A percentile compares a stretch with the other conserved stretches of the same genome.
These are phyloP conservation scores for Platyscapa corneri DNA, from an alignment of 1,140 invertebrate species.

Conservation along the genomic window DNA sequence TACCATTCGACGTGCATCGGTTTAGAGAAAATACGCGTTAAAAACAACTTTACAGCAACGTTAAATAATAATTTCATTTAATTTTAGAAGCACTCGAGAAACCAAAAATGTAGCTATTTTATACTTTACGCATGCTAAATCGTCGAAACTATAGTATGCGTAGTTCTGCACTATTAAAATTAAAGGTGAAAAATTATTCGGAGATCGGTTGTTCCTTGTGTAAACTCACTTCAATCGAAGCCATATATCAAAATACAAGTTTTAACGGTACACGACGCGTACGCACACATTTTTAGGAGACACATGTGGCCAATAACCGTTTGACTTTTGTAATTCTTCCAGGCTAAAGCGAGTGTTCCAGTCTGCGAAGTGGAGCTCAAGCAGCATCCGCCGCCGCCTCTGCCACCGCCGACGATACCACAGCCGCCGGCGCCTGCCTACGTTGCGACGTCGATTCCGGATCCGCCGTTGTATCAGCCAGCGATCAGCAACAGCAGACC, in stretches of 20 bases:
- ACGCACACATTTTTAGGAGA: background rate
- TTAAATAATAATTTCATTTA: no score
- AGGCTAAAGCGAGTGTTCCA: slow-evolving; percentile 69
- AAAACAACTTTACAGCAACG: no score
- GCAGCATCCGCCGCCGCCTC: slow-evolving; percentile 34
- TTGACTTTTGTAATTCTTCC: slow-evolving; percentile 49
- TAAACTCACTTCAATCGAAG: background rate
- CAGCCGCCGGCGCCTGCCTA: slow-evolving; percentile 23
- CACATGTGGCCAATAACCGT: background rate
- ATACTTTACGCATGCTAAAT: no score
- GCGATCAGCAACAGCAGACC: slow-evolving; percentile 45
- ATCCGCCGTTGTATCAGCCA: background rate
- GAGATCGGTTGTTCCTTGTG: background rate
- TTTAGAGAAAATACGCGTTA: no score
- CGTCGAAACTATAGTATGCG: background rate
- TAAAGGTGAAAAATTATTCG: background rate
- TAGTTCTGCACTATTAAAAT: background rate
- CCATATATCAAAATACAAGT: background rate
- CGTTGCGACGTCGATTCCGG: background rate
- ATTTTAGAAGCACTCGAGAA: no score
- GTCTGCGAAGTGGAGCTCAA: slow-evolving; percentile 44
- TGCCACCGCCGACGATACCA: no score
- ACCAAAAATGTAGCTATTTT: no score
- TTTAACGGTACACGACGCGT: background rate
- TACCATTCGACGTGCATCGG: no score